Conservation (phyloP, 2,888 invertebrate genomes). For the Meganola albula region DNA sequence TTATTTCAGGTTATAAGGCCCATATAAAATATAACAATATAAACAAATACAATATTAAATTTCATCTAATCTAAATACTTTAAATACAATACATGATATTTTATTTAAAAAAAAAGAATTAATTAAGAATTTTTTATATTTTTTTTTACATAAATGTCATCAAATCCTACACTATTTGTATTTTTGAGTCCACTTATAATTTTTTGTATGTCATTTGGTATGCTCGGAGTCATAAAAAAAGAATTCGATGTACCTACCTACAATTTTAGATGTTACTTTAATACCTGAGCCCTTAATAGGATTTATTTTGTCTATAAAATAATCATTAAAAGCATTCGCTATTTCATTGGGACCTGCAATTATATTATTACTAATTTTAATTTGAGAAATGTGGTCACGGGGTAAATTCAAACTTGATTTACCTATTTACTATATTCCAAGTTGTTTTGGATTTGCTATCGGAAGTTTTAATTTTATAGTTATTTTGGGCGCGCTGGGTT, state of each 20-base stretch:
- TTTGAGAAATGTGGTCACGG: slow-evolving; percentile 1
- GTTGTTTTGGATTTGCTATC: slow-evolving; percentile 2
- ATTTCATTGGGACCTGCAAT: background rate
- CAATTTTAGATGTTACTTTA: slow-evolving; percentile 2
- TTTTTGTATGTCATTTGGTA: slow-evolving; percentile 2
- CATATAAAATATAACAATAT: too few species aligned
- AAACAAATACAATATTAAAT: too few species aligned
- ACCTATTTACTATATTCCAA: slow-evolving; percentile 2
- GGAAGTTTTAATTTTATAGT: background rate
- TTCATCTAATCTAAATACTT: too few species aligned
- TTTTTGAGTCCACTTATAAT: slow-evolving; percentile 1
- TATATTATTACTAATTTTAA: slow-evolving; percentile 2
- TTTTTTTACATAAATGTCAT: too few species aligned
- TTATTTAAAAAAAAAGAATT: too few species aligned
- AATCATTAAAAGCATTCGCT: background rate
- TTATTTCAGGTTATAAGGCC: too few species aligned
- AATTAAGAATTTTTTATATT: too few species aligned
- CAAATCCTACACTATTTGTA: slow-evolving; percentile 2
- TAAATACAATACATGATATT: too few species aligned
- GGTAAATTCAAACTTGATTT: slow-evolving; percentile 1
- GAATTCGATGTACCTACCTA: slow-evolving; percentile 2
- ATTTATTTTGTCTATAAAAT: background rate
- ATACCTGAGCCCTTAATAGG: background rate
- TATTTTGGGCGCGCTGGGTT: background rate
- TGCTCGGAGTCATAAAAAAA: slow-evolving; percentile 2